Evolutionary conservation across 2,888 invertebrate species (phyloP), one percentile per base, ranked within the genome.

Genomic region (Aromia moschata): DNA sequence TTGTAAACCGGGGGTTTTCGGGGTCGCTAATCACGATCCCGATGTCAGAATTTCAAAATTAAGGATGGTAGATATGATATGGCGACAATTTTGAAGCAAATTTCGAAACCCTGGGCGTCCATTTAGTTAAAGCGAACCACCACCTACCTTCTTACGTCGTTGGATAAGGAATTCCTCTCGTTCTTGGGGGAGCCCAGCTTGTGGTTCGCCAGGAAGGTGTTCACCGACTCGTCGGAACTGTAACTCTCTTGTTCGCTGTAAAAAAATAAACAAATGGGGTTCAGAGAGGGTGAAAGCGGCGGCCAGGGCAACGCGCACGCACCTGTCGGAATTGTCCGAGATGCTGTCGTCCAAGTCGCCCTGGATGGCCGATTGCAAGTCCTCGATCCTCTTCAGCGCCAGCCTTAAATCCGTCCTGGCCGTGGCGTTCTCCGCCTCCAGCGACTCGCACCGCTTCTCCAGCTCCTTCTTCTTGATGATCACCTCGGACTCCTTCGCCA

Each of bases 281-380:
- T 25, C 1, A 30, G 40, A 15, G 5, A 2, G 25, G 25, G 25
- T 25, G 25, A 25, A 25, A 25, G 4, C 7, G 25, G 25, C 3
- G 25, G 25, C n/a, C n/a, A n/a, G n/a, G n/a, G n/a, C n/a, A 7
- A 33, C n/a, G 11, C n/a, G 5, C n/a, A 33, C 62, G 71, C 72
- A 88, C 88, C 88, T 89, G 72, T 89, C 89, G 7, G 87, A 87
- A 74, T 88, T 87, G 33, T 85, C 87, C 1, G 87, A 87, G 66
- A 87, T 89, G 70, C 88, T 89, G 65, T 85, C 82, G 60, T 85
- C 85, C 56, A 92, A 84, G 72, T 93, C 93, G 0, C 92, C 95
- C 68, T 95, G 94, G 78, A 97, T 92, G 61, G 96, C 96, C 74
- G 93, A 90, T 78, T 96, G 96, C 64, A 98, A 83, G 76, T 96